These are phyloP conservation scores for Thalassaphorura encarpata DNA, from an alignment of 1,140 invertebrate genomes.

Conservation along the genomic window DNA sequence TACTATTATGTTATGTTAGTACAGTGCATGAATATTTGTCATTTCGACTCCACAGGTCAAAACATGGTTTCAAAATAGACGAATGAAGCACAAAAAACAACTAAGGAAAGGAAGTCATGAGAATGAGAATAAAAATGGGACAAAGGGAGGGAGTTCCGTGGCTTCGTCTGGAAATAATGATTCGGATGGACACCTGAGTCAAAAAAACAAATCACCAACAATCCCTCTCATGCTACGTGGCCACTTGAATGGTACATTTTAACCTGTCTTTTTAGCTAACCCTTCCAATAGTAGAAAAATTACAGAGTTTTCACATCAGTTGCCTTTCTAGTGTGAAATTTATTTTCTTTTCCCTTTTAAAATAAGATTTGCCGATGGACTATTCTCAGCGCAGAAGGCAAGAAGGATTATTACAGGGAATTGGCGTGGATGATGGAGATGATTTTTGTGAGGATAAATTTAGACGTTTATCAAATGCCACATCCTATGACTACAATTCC, in stretches of 20 bases:
- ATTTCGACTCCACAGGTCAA: constrained; percentile 55
- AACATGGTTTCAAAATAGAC: constrained; percentile 94
- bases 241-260: neutral
- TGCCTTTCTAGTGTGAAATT: too few species aligned
- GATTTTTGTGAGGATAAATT: neutral
- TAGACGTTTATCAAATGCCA: neutral
- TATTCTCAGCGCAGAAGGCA: constrained; percentile 17
- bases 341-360: too few species aligned
- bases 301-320: too few species aligned
- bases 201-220: constrained; percentile 4
- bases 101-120: constrained; percentile 59
- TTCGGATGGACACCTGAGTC: constrained; percentile 14
- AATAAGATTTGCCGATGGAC: constrained; percentile 31
- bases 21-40: too few species aligned
- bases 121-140: neutral
- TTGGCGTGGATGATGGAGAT: neutral
- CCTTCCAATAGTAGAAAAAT: too few species aligned
- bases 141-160: constrained; percentile 3
- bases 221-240: neutral
- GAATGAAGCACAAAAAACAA: constrained; percentile 97
- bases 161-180: constrained; percentile 18
- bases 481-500: constrained; percentile 8
- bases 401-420: neutral
- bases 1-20: too few species aligned
- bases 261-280: neutral